These are phyloP conservation scores for Strigamia maritima DNA, from an alignment of 2,888 invertebrate species.

Conservation along the genomic window DNA sequence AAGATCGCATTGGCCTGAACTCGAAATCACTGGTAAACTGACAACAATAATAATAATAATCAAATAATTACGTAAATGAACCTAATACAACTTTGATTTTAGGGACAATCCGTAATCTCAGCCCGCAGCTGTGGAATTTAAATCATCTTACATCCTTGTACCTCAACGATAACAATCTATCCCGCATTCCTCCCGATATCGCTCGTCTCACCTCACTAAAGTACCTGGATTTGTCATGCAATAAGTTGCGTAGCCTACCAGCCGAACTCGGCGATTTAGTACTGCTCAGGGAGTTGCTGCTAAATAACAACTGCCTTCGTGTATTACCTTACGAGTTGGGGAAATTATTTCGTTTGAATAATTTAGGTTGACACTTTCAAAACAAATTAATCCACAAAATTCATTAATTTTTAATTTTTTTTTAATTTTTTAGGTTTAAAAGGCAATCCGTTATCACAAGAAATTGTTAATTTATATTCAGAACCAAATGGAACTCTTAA, in stretches of 20 bases:
- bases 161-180: constrained; percentile 91
- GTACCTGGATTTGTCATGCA: constrained; percentile 87
- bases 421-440: constrained; percentile 56
- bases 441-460: constrained; percentile 91
- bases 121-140: constrained; percentile 86
- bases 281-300: constrained; percentile 87
- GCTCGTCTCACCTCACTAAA: constrained; percentile 76
- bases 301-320: constrained; percentile 90
- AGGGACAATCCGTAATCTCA: constrained; percentile 93
- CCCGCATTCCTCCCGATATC: constrained; percentile 87
- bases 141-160: constrained; percentile 90
- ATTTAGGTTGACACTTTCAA: too few species aligned
- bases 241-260: constrained; percentile 90
- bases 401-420: too few species aligned
- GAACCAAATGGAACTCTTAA: constrained; percentile 92
- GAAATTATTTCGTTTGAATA: constrained; percentile 91
- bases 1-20: constrained; percentile 86
- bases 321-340: constrained; percentile 95
- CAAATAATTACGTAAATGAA: constrained; percentile 11
- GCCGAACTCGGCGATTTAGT: constrained; percentile 95
- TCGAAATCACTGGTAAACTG: constrained; percentile 72
- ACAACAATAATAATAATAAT: background rate
- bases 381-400: too few species aligned
- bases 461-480: constrained; percentile 84
- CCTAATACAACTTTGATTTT: too few species aligned